Base-by-base conservation (phyloP, 2,888 invertebrate species). In the Drosophila mettleri region DNA sequence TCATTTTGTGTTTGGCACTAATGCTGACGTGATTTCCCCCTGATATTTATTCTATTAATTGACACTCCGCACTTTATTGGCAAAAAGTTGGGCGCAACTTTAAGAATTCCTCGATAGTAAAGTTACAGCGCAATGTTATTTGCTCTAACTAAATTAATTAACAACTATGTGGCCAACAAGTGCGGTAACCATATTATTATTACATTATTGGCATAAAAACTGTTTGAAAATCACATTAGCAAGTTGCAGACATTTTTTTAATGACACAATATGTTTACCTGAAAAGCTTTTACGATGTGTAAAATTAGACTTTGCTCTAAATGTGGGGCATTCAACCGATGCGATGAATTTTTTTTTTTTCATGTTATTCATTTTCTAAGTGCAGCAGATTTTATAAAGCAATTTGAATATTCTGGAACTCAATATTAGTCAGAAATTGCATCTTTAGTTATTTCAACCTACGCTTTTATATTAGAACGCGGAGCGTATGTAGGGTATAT, bases 31-130 rank as follows among this genome's bases (percentile, higher is more conserved):
- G 86, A 81, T 78, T 65, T 51, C 39, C 22, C 14, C 20, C 66
- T 38, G 59, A 59, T 74, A 69, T 79, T 79, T 74, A 64, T 74
- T 74, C 69, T 59, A 81, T 87, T 81, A 87, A 81, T 87, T 81
- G 85, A 78, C 77, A 72, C 39, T 51, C 48, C 36, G 58, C 43
- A 12, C 49, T 10, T 64, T 64, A 33, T 48, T 62, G 20, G 29
- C 18, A 5, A 5, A n/a, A n/a, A 34, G 3, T 20, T 24, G 24
- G 5, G 18, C 7, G 4, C 9, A 22, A 12, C 65, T 59, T 64
- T 39, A 71, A 63, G 62, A 51, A 9, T 14, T 24, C 14, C 10
- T 14, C 2, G 4, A 10, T 2, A 20, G 14, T 14, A 39, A 39
- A 20, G 5, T 2, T 16, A 10, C 6, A 3, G 27, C 10, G 12